Conservation (phyloP, 2,888 invertebrate genomes). For the Drosophila pegasa region DNA sequence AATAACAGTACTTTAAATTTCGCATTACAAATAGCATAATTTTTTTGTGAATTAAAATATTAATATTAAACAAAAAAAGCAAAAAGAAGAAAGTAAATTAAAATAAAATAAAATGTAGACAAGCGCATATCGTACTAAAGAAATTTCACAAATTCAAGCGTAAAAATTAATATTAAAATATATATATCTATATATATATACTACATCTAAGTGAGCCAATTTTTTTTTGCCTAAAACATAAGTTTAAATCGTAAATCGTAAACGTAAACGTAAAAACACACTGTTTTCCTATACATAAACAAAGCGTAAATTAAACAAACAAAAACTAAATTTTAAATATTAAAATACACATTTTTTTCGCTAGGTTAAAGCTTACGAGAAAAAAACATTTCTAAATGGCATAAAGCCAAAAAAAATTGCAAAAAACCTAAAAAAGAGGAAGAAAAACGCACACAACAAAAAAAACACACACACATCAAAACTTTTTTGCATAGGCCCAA, state of each 20-base stretch:
- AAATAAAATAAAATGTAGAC: constrained; percentile 44
- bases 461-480: constrained; percentile 27
- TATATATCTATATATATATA: constrained; percentile 23
- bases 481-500: constrained; percentile 71
- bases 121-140: constrained; percentile 74
- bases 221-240: constrained; percentile 67
- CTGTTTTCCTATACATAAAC: constrained; percentile 71
- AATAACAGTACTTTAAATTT: constrained; percentile 65
- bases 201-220: constrained; percentile 66
- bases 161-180: constrained; percentile 39
- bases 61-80: constrained; percentile 39
- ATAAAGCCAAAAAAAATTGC: constrained; percentile 47
- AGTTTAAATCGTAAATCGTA: constrained; percentile 66
- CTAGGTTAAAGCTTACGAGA: constrained; percentile 62
- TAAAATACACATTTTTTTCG: constrained; percentile 63
- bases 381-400: constrained; percentile 52
- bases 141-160: constrained; percentile 56
- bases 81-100: constrained; percentile 23
- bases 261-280: constrained; percentile 45
- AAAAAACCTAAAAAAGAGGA: constrained; percentile 13
- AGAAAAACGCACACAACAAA: constrained; percentile 27
- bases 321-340: constrained; percentile 47
- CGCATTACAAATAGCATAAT: constrained; percentile 74
- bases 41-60: constrained; percentile 71
- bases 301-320: constrained; percentile 22